Percentiles rank a stretch among this genome's conserved stretches.
Evolutionary conservation across 1,140 invertebrate genomes (phyloP).

Genomic region (Macrotrachela quadricornifera): DNA sequence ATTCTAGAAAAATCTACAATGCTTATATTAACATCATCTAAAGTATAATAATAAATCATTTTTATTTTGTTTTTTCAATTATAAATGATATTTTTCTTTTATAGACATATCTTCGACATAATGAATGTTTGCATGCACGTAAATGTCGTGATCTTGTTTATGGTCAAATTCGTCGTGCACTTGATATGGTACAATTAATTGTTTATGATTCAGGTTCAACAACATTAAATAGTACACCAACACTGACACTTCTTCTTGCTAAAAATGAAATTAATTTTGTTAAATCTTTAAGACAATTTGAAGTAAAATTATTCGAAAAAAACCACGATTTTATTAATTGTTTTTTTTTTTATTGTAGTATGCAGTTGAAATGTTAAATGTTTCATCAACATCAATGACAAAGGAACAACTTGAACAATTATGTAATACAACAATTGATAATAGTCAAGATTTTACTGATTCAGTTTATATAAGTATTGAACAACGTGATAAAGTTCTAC

Average conservation of each 20-base stretch:
- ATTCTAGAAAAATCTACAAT: slow-evolving; percentile 90
- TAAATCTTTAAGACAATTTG: slow-evolving; percentile 54
- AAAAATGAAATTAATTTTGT: slow-evolving; percentile 42
- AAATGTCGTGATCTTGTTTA: slow-evolving; percentile 82
- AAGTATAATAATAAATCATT: slow-evolving; percentile 39
- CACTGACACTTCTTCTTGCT: slow-evolving; percentile 16
- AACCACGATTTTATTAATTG: no score
- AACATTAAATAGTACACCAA: neutral
- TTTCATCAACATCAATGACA: no score
- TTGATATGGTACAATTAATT: slow-evolving; percentile 90
- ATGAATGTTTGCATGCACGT: slow-evolving; percentile 66
- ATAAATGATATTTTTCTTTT: neutral
- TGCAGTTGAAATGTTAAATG: slow-evolving; percentile 37
- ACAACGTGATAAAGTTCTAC: slow-evolving; percentile 74
- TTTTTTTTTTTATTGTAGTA: no score
- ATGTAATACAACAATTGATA: slow-evolving; percentile 69
- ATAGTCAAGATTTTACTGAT: slow-evolving; percentile 94
- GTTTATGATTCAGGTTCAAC: slow-evolving; percentile 61
- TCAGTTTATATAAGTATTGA: slow-evolving; percentile 92
- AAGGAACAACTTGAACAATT: slow-evolving; percentile 47
- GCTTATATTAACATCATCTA: slow-evolving; percentile 85
- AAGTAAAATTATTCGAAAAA: slow-evolving; percentile 24
- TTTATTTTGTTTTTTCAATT: no score
- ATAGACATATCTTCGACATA: slow-evolving; percentile 43
- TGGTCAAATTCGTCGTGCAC: slow-evolving; percentile 62